These are phyloP conservation scores for Yponomeuta cagnagella DNA, from an alignment of 2,888 invertebrate genomes.

Conservation along the genomic window DNA sequence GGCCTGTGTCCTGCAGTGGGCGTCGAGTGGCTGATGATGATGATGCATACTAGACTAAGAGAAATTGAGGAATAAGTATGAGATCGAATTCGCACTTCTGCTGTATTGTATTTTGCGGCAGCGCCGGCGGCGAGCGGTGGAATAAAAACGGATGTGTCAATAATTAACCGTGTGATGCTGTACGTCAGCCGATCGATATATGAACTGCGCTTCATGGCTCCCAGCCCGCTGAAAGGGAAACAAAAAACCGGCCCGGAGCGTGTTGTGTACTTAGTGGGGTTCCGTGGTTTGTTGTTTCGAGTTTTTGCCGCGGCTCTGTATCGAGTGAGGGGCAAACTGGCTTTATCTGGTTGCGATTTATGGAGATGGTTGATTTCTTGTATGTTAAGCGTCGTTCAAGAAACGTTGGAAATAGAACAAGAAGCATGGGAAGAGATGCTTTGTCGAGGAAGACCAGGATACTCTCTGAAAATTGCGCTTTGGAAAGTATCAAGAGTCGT, in stretches of 20 bases:
- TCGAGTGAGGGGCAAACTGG: too few species aligned
- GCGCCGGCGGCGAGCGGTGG: constrained; percentile 28
- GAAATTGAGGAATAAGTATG: not conserved
- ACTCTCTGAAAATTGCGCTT: too few species aligned
- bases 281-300: not conserved
- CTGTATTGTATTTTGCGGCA: not conserved
- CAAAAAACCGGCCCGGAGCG: not conserved
- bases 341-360: too few species aligned
- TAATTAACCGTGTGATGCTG: constrained; percentile 71
- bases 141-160: constrained; percentile 73
- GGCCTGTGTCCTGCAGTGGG: too few species aligned
- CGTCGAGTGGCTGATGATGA: too few species aligned
- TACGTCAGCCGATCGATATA: constrained; percentile 55
- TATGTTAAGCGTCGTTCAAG: too few species aligned
- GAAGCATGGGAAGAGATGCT: too few species aligned
- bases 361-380: too few species aligned
- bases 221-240: constrained; percentile 8
- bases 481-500: too few species aligned
- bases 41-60: too few species aligned
- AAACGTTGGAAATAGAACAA: too few species aligned
- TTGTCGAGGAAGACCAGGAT: too few species aligned
- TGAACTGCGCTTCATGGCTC: constrained; percentile 40
- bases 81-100: not conserved
- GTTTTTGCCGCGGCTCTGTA: not conserved
- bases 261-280: not conserved